phyloP scores from a whole-genome alignment of 2,113 vertebrate genomes.

The Tragelaphus imberbis region DNA sequence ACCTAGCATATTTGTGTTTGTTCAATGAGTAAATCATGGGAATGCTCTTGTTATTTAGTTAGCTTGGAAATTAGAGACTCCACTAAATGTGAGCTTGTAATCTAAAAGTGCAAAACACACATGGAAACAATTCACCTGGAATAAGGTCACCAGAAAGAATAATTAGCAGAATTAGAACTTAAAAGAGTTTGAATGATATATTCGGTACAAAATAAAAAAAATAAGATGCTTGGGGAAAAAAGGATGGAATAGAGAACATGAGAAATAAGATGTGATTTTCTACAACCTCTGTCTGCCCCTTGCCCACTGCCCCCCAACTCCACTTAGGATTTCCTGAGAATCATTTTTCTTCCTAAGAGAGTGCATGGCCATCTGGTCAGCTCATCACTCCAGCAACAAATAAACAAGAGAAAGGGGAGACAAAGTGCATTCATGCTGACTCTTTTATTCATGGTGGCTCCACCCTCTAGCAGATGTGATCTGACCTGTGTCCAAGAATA shows the following conservation, averaged over 20 bases:
- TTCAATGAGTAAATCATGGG: not conserved
- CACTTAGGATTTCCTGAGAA: not conserved
- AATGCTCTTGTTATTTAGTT: not conserved
- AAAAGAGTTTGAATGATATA: not conserved
- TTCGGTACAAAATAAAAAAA: not conserved
- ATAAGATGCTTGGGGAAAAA: not conserved
- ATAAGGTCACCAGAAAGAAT: not conserved
- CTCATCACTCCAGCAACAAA: not conserved
- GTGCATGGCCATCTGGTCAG: not conserved
- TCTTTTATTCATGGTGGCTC: not conserved
- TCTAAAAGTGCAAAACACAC: not conserved
- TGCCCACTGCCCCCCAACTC: not conserved
- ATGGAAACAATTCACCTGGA: not conserved
- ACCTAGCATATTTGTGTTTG: not conserved
- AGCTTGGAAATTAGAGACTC: not conserved
- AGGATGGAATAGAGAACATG: not conserved
- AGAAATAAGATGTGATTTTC: not conserved
- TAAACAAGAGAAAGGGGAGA: not conserved
- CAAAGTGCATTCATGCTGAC: not conserved
- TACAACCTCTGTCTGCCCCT: not conserved
- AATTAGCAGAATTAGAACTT: not conserved
- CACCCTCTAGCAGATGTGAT: not conserved
- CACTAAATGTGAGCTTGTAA: not conserved
- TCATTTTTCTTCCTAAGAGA: not conserved
- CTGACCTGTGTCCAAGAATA: not conserved